Conservation (phyloP, 2,797 vertebrate genomes). For the Catostomus latipinnis region DNA sequence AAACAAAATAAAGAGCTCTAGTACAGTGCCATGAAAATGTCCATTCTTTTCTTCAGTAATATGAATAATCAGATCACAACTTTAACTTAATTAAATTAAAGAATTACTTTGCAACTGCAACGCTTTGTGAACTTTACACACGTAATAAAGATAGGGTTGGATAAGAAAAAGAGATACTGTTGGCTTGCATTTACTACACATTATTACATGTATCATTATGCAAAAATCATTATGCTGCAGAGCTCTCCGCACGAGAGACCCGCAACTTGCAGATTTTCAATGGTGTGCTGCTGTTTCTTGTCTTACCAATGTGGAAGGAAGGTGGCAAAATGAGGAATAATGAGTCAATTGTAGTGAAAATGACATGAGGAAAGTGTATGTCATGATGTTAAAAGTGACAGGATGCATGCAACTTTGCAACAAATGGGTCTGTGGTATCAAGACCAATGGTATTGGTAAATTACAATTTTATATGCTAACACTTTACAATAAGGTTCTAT, state of each 20-base stretch:
- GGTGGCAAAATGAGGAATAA: conserved; percentile 15
- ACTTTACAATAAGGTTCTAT: too few relatives aligned
- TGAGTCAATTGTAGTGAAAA: neutral
- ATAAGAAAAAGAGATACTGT: neutral
- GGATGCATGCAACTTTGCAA: neutral
- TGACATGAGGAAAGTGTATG: neutral
- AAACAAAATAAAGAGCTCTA: conserved; percentile 1
- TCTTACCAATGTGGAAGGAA: neutral
- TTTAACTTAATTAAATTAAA: neutral
- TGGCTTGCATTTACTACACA: conserved; percentile 9
- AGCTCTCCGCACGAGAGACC: conserved; percentile 8
- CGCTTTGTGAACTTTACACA: neutral
- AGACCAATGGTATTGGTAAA: neutral
- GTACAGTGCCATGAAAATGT: neutral
- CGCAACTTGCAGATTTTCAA: conserved; percentile 7
- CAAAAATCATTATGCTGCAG: conserved; percentile 1
- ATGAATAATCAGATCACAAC: neutral
- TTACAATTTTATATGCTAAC: too few relatives aligned
- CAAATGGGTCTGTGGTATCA: neutral
- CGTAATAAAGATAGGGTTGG: neutral
- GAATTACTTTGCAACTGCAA: neutral
- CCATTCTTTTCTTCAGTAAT: neutral
- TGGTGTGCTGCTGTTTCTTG: neutral
- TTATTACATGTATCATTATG: conserved; percentile 19
- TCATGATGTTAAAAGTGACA: neutral